Evolutionary conservation across 2,888 invertebrate genomes (phyloP).

Genomic region (Chesias legatella): DNA sequence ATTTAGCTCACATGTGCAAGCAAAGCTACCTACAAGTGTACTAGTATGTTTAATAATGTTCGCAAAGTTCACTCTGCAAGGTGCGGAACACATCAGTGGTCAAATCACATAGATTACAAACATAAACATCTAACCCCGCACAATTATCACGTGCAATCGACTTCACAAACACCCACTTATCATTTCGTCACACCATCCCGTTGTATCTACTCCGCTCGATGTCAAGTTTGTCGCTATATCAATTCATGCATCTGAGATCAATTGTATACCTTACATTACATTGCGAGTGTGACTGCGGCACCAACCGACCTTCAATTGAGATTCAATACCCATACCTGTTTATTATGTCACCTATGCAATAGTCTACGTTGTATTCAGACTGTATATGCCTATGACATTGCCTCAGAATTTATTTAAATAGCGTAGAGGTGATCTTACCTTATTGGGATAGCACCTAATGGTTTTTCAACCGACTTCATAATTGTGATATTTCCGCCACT

Average conservation of each 20-base stretch:
- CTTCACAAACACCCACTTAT: conserved; percentile 2
- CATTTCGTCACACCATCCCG: conserved; percentile 11
- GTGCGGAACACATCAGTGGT: not conserved
- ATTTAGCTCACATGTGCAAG: too few species aligned
- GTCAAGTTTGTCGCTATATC: too few species aligned
- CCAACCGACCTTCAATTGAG: conserved; percentile 16
- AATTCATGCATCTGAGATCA: conserved; percentile 13
- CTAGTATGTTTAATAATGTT: too few species aligned
- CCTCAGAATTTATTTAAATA: too few species aligned
- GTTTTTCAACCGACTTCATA: too few species aligned
- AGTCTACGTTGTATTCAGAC: too few species aligned
- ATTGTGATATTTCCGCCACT: too few species aligned
- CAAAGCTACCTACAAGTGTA: too few species aligned
- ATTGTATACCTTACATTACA: conserved; percentile 16
- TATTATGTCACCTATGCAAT: conserved; percentile 26
- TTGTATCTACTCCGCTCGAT: not conserved
- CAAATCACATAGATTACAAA: not conserved
- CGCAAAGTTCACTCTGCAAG: too few species aligned
- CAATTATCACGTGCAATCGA: not conserved
- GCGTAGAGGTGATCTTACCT: too few species aligned
- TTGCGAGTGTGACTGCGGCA: conserved; percentile 23
- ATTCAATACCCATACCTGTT: conserved; percentile 24
- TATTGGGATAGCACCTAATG: too few species aligned
- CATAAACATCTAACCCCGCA: not conserved
- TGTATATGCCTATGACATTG: too few species aligned